These are phyloP conservation scores for Cynocephalus volans DNA, from an alignment of 2,113 vertebrate species.

Conservation along the genomic window DNA sequence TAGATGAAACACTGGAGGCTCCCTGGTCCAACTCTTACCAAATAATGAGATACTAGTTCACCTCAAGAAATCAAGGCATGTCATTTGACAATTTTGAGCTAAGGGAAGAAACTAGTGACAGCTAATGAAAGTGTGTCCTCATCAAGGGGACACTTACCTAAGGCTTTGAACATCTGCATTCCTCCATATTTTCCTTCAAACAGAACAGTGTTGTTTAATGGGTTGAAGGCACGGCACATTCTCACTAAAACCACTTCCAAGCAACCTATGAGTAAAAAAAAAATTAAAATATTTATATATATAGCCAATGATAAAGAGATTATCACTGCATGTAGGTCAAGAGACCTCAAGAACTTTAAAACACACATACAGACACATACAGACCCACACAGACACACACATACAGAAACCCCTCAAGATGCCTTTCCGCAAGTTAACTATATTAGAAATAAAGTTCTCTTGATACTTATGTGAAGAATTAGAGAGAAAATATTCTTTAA, in stretches of 20 bases:
- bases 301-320: neutral
- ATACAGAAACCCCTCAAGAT: neutral
- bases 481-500: neutral
- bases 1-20: neutral
- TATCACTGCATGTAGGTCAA: neutral
- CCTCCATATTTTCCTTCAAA: slow-evolving; percentile 99
- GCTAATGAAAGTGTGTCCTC: neutral
- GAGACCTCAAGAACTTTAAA: neutral
- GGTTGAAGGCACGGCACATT: slow-evolving; percentile 99
- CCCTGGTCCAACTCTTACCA: neutral
- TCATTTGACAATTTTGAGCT: neutral
- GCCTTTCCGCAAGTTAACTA: neutral
- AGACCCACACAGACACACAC: neutral
- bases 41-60: neutral
- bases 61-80: slow-evolving; percentile 5
- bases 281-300: slow-evolving; percentile 30
- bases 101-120: neutral
- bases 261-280: slow-evolving; percentile 91
- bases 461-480: neutral
- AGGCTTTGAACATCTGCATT: slow-evolving; percentile 99
- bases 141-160: slow-evolving; percentile 91
- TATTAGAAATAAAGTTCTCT: slow-evolving; percentile 34
- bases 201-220: slow-evolving; percentile 99
- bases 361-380: neutral
- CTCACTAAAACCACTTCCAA: slow-evolving; percentile 99